These are phyloP conservation scores for Oikopleura vanhoeffeni DNA, from an alignment of 23 tunicate species.

Conservation along the genomic window DNA sequence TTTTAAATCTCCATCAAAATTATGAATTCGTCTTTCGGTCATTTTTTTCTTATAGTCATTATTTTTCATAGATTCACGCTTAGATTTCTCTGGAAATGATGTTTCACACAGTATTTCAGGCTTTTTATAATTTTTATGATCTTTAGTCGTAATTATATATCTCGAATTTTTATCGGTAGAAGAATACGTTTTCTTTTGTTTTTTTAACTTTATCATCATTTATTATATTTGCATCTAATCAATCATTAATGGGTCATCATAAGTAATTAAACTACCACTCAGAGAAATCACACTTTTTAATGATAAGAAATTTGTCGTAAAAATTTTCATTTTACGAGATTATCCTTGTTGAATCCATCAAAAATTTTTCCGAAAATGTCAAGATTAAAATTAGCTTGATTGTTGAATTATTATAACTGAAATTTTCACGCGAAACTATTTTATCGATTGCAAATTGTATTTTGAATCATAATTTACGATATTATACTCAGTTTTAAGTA, in stretches of 20 bases:
- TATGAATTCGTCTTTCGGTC: not conserved
- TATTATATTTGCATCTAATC: not conserved
- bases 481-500: no score
- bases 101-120: not conserved
- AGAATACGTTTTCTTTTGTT: not conserved
- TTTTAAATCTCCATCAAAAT: not conserved
- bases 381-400: not conserved
- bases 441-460: no score
- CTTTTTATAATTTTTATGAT: conserved; percentile 10
- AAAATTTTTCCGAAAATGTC: not conserved
- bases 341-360: no score
- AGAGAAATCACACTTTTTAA: no score
- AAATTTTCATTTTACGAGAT: no score
- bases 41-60: no score
- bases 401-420: not conserved
- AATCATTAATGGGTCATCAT: not conserved
- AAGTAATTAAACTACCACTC: no score
- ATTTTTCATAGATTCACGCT: no score
- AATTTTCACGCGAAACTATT: no score
- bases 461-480: no score
- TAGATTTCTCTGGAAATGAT: not conserved
- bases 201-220: not conserved
- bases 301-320: no score
- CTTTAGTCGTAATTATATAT: not conserved
- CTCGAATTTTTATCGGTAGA: not conserved